phyloP scores from a whole-genome alignment of 2,113 vertebrate species.

The Arvicanthis niloticus region DNA sequence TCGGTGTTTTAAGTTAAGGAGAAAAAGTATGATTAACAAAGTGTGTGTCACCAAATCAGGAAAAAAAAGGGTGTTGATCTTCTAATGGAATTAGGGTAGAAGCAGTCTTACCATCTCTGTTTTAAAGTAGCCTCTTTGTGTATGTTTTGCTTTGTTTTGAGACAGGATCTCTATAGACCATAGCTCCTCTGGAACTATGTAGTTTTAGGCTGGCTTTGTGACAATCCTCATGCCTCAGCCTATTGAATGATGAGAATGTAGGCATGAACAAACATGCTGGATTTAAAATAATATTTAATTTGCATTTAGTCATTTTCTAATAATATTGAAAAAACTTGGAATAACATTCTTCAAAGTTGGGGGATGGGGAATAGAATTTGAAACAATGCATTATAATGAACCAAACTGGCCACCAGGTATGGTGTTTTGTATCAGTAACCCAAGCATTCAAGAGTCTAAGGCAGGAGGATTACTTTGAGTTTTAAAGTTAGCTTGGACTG shows the following conservation, averaged over 20 bases:
- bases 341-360: conserved; percentile 17
- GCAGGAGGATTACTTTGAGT: background rate
- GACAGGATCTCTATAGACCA: background rate
- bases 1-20: background rate
- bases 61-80: background rate
- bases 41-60: conserved; percentile 8
- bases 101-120: conserved; percentile 22
- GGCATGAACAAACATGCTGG: background rate
- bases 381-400: conserved; percentile 38
- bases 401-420: background rate
- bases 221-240: background rate
- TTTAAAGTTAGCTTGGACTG: background rate
- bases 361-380: background rate
- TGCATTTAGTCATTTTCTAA: conserved; percentile 19
- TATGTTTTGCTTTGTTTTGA: background rate
- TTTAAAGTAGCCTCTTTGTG: background rate
- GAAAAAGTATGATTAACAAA: conserved; percentile 34
- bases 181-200: background rate
- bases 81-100: conserved; percentile 5
- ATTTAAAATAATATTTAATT: background rate
- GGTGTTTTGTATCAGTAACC: background rate
- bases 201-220: background rate
- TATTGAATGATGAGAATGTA: background rate
- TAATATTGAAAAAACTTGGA: conserved; percentile 39
- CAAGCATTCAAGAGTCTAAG: background rate